Evolutionary conservation across 2,888 invertebrate species (phyloP).

Genomic region (Ochlodes sylvanus): DNA sequence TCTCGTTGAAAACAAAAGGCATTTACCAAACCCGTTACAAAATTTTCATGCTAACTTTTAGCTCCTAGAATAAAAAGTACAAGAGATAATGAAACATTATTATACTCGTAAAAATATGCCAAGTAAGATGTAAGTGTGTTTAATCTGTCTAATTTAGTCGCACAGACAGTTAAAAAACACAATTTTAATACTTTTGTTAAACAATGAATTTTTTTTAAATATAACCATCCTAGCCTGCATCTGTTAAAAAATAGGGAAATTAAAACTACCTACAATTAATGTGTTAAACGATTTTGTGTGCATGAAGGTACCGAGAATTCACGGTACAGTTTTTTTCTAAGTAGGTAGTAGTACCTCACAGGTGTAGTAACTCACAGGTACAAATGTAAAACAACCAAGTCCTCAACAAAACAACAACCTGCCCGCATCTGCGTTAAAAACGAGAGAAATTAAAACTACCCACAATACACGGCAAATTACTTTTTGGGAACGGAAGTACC

Average conservation of each 20-base stretch:
- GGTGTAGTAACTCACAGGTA: conserved; percentile 2
- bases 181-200: too few species aligned
- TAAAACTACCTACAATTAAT: conserved; percentile 17
- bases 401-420: conserved; percentile 14
- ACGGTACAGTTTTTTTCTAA: too few species aligned
- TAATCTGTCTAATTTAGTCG: too few species aligned
- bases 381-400: conserved; percentile 4
- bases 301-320: not conserved
- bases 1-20: too few species aligned
- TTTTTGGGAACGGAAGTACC: conserved; percentile 14
- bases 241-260: conserved; percentile 6
- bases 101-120: too few species aligned
- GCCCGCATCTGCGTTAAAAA: conserved; percentile 15
- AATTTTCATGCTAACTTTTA: too few species aligned
- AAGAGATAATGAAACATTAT: too few species aligned
- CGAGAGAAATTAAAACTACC: conserved; percentile 21
- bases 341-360: not conserved
- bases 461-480: conserved; percentile 21
- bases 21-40: too few species aligned
- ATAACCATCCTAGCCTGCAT: conserved; percentile 7
- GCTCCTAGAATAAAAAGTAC: too few species aligned
- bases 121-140: too few species aligned
- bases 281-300: conserved; percentile 11
- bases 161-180: too few species aligned
- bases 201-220: too few species aligned